These are phyloP conservation scores for Syngnathus floridae DNA, from an alignment of 2,113 vertebrate genomes.

Conservation along the genomic window DNA sequence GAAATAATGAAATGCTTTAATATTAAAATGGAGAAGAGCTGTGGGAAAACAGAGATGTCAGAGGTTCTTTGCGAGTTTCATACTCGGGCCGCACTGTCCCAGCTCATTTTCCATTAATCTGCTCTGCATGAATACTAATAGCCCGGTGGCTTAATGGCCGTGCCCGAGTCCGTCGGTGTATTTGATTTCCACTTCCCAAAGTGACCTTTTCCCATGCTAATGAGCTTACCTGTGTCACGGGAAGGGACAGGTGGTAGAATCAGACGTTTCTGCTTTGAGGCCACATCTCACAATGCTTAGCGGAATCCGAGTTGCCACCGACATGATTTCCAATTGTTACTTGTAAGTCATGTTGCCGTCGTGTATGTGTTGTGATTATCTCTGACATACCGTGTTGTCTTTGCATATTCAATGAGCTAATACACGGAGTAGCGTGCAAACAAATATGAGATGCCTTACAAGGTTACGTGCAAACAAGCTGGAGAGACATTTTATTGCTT, in stretches of 20 bases:
- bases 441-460: conserved; percentile 49
- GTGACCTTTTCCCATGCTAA: conserved; percentile 71
- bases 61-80: conserved; percentile 68
- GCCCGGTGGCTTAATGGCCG: conserved; percentile 65
- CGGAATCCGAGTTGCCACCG: too few relatives aligned
- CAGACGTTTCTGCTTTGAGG: not conserved
- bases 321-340: too few relatives aligned
- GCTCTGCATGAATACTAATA: conserved; percentile 73
- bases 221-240: conserved; percentile 64
- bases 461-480: conserved; percentile 57
- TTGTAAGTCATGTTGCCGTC: not conserved
- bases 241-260: conserved; percentile 32
- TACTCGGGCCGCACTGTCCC: conserved; percentile 55
- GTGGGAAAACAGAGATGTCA: conserved; percentile 54
- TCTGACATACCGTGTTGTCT: conserved; percentile 45
- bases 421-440: conserved; percentile 58
- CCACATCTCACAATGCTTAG: too few relatives aligned
- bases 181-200: conserved; percentile 73
- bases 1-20: conserved; percentile 44
- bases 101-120: conserved; percentile 70
- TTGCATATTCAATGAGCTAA: conserved; percentile 59
- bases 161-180: conserved; percentile 64
- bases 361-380: conserved; percentile 36
- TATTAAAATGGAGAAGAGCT: conserved; percentile 61
- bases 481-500: conserved; percentile 28